A percentile compares a stretch with the other conserved stretches of the same genome.
Conservation (phyloP, 2,888 invertebrate genomes). For the Chaetogeoica ovagalla region DNA sequence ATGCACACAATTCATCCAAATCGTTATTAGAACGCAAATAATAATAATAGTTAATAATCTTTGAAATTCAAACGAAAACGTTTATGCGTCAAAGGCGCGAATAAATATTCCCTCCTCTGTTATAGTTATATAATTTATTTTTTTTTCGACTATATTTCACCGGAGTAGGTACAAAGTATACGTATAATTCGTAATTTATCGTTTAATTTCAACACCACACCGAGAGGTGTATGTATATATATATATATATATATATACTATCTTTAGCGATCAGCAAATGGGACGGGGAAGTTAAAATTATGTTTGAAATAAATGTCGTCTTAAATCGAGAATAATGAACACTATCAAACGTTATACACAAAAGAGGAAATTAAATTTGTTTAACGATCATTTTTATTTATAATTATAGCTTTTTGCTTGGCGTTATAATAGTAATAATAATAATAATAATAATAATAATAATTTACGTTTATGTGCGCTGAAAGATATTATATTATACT, state of each 20-base stretch:
- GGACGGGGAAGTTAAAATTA: slow-evolving; percentile 41
- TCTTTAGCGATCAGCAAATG: slow-evolving; percentile 39
- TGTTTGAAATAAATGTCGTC: slow-evolving; percentile 35
- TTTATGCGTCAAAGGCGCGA: too few relatives aligned
- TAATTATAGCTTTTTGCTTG: too few relatives aligned
- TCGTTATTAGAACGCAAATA: too few relatives aligned
- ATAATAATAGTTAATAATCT: too few relatives aligned
- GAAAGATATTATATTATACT: too few relatives aligned
- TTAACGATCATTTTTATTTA: slow-evolving; percentile 26
- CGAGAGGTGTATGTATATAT: not conserved
- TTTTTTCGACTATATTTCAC: not conserved
- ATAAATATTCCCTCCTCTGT: too few relatives aligned
- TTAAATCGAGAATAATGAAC: slow-evolving; percentile 33
- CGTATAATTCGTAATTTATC: slow-evolving; percentile 32
- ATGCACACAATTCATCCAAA: too few relatives aligned
- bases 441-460: too few relatives aligned
- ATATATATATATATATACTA: not conserved
- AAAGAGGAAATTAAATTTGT: slow-evolving; percentile 39
- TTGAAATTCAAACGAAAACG: too few relatives aligned
- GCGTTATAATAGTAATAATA: too few relatives aligned
- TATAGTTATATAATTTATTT: not conserved
- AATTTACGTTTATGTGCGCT: too few relatives aligned
- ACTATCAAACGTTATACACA: not conserved
- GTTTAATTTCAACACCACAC: slow-evolving; percentile 39
- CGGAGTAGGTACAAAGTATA: too few relatives aligned